Conservation (phyloP, 1,140 invertebrate species). For the Sycophila sp. region DNA sequence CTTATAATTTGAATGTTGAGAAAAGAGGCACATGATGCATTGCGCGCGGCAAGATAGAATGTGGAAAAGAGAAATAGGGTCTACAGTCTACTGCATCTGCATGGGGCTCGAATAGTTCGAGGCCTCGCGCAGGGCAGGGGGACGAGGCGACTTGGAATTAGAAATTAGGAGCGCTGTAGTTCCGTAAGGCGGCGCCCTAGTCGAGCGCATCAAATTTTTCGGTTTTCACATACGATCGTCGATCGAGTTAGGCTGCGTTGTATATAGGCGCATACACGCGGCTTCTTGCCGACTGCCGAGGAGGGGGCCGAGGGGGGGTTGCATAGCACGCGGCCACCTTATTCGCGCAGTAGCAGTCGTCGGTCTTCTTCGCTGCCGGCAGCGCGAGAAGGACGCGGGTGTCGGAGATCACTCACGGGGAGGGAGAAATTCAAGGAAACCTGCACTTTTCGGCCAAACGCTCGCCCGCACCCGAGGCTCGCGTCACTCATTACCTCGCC, state of each 20-base stretch:
- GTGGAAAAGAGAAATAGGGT: too few relatives aligned
- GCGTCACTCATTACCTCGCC: not conserved
- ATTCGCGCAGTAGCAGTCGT: constrained; percentile 30
- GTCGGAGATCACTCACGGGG: not conserved
- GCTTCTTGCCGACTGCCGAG: too few relatives aligned
- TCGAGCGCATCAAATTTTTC: constrained; percentile 27
- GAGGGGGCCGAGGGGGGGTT: not conserved
- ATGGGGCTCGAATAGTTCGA: too few relatives aligned
- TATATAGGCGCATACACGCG: not conserved
- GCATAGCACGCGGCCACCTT: constrained; percentile 5
- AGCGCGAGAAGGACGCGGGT: constrained; percentile 33
- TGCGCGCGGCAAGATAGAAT: too few relatives aligned
- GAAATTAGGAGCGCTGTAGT: not conserved
- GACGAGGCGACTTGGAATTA: constrained; percentile 8
- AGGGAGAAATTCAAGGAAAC: constrained; percentile 14
- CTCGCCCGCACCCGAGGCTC: not conserved
- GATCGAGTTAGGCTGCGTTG: constrained; percentile 7
- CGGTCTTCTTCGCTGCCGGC: constrained; percentile 39
- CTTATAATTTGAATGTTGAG: not conserved
- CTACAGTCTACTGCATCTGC: too few relatives aligned
- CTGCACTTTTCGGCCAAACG: not conserved
- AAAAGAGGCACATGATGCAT: too few relatives aligned
- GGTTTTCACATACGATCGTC: constrained; percentile 15
- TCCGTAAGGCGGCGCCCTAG: constrained; percentile 17
- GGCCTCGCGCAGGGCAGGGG: too few relatives aligned